A percentile compares a stretch with the other conserved stretches of the same genome.
Evolutionary conservation across 2,113 vertebrate species (phyloP).

Genomic region (Ageneiosus marmoratus): DNA sequence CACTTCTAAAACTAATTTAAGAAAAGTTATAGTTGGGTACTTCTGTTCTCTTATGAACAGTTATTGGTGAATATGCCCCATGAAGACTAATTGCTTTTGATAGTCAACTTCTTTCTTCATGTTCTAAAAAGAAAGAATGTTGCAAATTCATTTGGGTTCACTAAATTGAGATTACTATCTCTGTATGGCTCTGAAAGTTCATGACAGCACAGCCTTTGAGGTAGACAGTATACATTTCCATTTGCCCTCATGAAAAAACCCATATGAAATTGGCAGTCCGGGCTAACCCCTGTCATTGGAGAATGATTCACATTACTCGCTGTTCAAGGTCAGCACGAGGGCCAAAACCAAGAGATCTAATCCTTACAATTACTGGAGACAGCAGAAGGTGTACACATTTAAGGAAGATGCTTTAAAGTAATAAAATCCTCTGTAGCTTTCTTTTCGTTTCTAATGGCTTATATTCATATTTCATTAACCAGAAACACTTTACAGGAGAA

Average conservation of each 20-base stretch:
- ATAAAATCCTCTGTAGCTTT: conserved; percentile 38
- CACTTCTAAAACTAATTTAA: neutral
- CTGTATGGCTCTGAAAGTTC: conserved; percentile 16
- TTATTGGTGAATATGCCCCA: neutral
- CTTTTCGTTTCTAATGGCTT: conserved; percentile 48
- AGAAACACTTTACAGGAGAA: conserved; percentile 34
- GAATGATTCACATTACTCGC: conserved; percentile 45
- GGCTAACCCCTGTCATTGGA: conserved; percentile 16
- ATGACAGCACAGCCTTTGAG: conserved; percentile 26
- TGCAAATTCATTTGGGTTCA: neutral
- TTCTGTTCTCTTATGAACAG: neutral
- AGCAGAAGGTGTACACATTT: conserved; percentile 25
- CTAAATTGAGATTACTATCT: conserved; percentile 15
- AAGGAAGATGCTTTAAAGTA: conserved; percentile 36
- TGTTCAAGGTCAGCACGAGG: conserved; percentile 26
- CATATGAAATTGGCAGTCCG: conserved; percentile 29
- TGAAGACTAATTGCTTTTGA: conserved; percentile 9
- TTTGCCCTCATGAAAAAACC: conserved; percentile 30
- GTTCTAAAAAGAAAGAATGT: neutral
- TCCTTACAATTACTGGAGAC: conserved; percentile 19
- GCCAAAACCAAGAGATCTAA: conserved; percentile 40
- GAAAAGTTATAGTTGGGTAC: neutral
- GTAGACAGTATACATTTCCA: conserved; percentile 24
- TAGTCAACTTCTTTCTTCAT: neutral
- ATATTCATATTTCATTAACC: conserved; percentile 39